Conservation (phyloP, 2,113 vertebrate genomes). For the Indri indri region DNA sequence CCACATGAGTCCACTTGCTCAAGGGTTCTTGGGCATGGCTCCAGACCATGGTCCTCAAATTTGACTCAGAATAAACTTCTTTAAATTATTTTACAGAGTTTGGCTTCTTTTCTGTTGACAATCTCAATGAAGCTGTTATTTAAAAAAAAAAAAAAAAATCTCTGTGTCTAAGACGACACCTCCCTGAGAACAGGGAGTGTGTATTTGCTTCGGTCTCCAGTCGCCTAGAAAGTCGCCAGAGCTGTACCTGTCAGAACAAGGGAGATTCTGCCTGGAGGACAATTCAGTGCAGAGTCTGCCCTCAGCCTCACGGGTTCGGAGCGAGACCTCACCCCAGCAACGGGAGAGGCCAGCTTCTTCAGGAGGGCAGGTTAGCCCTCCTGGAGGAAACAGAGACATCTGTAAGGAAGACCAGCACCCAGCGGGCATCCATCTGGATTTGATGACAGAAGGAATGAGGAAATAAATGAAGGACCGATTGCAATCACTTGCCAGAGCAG, state of each 20-base stretch:
- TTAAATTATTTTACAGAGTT: too few species aligned
- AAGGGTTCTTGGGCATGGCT: too few species aligned
- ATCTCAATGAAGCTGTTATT: neutral
- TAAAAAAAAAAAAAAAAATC: neutral
- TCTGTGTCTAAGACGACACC: neutral
- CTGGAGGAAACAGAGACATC: accelerated
- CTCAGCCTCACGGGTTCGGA: accelerated
- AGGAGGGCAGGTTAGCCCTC: neutral
- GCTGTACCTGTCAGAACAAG: neutral
- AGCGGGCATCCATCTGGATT: accelerated
- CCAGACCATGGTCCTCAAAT: too few species aligned
- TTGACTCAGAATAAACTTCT: too few species aligned
- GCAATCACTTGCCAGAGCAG: too few species aligned
- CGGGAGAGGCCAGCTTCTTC: neutral
- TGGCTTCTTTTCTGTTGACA: too few species aligned
- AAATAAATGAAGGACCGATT: neutral
- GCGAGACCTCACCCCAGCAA: neutral
- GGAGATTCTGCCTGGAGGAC: neutral
- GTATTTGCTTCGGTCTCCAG: neutral
- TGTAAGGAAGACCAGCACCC: accelerated
- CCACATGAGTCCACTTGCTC: too few species aligned
- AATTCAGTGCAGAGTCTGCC: neutral
- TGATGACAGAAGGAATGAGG: neutral
- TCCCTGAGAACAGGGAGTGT: neutral
- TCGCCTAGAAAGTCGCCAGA: neutral